Conservation (phyloP, 1,140 invertebrate genomes). For the Rhagoletis zephyria region DNA sequence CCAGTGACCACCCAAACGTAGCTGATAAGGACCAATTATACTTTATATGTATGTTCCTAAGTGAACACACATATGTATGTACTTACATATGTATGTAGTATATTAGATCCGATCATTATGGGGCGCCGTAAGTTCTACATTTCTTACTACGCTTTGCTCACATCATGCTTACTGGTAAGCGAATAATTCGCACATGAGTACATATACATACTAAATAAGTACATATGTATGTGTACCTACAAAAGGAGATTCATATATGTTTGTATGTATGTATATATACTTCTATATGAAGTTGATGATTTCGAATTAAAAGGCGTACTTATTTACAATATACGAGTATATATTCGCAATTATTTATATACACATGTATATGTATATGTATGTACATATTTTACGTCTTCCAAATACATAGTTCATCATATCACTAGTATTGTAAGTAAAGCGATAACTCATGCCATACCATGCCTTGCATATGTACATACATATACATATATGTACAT, state of each 20-base stretch:
- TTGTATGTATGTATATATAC: background rate
- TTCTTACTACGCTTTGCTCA: background rate
- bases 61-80: background rate
- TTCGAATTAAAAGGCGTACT: slow-evolving; percentile 43
- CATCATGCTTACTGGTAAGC: background rate
- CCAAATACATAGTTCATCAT: slow-evolving; percentile 33
- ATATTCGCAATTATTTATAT: too few relatives aligned
- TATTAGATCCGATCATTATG: background rate
- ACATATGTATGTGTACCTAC: background rate
- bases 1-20: background rate
- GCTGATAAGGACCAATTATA: too few relatives aligned
- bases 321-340: background rate
- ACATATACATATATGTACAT: background rate
- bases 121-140: slow-evolving; percentile 50
- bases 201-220: background rate
- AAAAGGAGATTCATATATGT: background rate
- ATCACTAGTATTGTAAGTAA: slow-evolving; percentile 49
- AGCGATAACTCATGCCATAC: slow-evolving; percentile 42
- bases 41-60: background rate
- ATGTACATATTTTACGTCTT: slow-evolving; percentile 1
- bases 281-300: background rate
- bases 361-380: background rate
- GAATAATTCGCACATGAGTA: background rate
- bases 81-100: background rate
- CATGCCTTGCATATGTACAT: background rate